Evolutionary conservation across 2,888 invertebrate genomes (phyloP), one percentile per base, ranked within the genome.

Genomic region (Dolichomitus sp.): DNA sequence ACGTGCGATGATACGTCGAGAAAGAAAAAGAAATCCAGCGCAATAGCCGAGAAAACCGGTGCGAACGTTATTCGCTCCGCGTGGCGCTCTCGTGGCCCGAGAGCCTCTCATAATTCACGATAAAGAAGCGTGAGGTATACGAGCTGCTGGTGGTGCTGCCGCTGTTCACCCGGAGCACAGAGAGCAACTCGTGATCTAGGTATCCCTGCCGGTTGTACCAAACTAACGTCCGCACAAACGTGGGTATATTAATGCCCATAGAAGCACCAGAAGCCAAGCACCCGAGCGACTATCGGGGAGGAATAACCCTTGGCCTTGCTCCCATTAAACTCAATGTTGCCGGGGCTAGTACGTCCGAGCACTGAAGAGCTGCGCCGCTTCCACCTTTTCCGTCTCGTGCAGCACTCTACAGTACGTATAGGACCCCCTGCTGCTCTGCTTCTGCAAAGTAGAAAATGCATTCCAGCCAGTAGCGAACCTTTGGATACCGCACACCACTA

Each of bases 91-190:
- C 66, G 75, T 68, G 52, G 75, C 54, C 75, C 48, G 37, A 72
- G 79, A 79, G 79, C 81, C 81, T 80, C 84, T 86, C 88, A 84
- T 88, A 89, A 89, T 86, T 88, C 87, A 86, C 76, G 87, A 88
- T 88, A 88, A 88, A 89, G 85, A 83, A 87, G 86, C 84, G 76
- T 76, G 85, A 84, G 82, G 76, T 81, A n/a, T n/a, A 66, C 80
- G 75, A 78, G 80, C 74, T 79, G 78, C 70, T 66, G 74, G 68
- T 81, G 68, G 30, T 73, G 63, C 54, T 17, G 42, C 48, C 48
- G 72, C 52, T 69, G 74, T 57, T 78, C 65, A 63, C 82, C 79
- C 52, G 79, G 40, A 79, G 82, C 65, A 59, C 50, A 30, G 42
- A 23, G 65, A 65, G 75, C 37, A 68, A 50, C 78, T 82, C 74